phyloP scores from a whole-genome alignment of 1,140 invertebrate species.

The Zaprionus vittiger region DNA sequence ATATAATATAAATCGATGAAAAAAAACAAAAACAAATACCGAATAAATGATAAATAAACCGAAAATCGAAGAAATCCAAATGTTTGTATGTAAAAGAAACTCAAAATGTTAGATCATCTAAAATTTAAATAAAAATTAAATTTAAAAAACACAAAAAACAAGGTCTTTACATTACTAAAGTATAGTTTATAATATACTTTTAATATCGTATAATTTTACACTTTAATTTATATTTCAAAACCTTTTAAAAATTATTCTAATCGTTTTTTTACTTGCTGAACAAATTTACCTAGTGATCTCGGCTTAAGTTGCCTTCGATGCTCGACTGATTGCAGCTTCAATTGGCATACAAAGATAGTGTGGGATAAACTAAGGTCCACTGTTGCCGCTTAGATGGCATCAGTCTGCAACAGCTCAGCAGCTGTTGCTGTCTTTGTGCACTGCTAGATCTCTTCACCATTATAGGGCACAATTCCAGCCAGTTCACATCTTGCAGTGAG shows the following conservation, averaged over 20 bases:
- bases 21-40: constrained; percentile 31
- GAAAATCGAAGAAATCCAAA: constrained; percentile 57
- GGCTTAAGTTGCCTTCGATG: constrained; percentile 7
- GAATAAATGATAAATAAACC: constrained; percentile 22
- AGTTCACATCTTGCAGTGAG: constrained; percentile 26
- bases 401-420: constrained; percentile 4
- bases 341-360: constrained; percentile 16
- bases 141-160: constrained; percentile 39
- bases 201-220: neutral
- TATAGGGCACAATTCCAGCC: constrained; percentile 17
- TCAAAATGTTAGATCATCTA: constrained; percentile 83
- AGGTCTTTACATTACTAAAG: neutral
- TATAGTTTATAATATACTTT: neutral
- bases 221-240: constrained; percentile 14
- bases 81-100: constrained; percentile 84
- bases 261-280: neutral
- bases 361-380: constrained; percentile 4
- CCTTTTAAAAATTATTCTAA: neutral
- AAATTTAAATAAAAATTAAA: constrained; percentile 82
- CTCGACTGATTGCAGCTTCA: neutral
- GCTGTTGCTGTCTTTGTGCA: neutral
- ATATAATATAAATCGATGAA: constrained; percentile 61
- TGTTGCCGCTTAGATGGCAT: constrained; percentile 11
- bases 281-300: constrained; percentile 3
- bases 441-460: constrained; percentile 30